These are phyloP conservation scores for Piaya cayana DNA, from an alignment of 2,113 vertebrate genomes.

Conservation along the genomic window DNA sequence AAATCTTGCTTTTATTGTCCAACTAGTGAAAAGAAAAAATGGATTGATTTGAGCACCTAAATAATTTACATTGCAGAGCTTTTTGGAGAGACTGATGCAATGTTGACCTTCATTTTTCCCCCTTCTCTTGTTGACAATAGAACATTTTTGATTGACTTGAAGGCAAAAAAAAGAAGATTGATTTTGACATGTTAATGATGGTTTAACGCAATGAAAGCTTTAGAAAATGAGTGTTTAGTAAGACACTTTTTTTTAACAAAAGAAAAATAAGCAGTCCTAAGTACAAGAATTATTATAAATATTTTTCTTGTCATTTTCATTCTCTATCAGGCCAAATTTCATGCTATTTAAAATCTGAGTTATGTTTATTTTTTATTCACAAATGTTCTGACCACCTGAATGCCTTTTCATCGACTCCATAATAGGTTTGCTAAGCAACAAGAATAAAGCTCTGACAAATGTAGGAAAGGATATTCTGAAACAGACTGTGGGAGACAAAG, in stretches of 20 bases:
- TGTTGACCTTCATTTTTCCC: slow-evolving; percentile 52
- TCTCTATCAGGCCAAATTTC: not conserved
- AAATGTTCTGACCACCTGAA: not conserved
- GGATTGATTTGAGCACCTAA: slow-evolving; percentile 76
- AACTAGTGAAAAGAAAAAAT: slow-evolving; percentile 74
- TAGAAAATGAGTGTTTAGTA: slow-evolving; percentile 52
- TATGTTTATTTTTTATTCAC: slow-evolving; percentile 6
- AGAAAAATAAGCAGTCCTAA: slow-evolving; percentile 18
- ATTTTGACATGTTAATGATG: slow-evolving; percentile 47
- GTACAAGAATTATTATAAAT: slow-evolving; percentile 29
- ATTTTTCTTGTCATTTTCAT: slow-evolving; percentile 25
- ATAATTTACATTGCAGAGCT: slow-evolving; percentile 74
- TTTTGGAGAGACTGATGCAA: slow-evolving; percentile 59
- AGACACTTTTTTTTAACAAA: slow-evolving; percentile 20
- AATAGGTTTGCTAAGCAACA: not conserved
- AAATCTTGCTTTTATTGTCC: slow-evolving; percentile 81
- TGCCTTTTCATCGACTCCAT: not conserved
- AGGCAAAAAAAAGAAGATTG: slow-evolving; percentile 15
- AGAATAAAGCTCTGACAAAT: not conserved
- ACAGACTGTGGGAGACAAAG: not conserved
- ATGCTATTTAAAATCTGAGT: not conserved
- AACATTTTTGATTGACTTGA: slow-evolving; percentile 47
- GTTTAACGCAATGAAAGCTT: slow-evolving; percentile 52
- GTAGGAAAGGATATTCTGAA: not conserved
- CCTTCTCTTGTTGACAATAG: not conserved